Conservation (phyloP, 35 echinoderm and acorn worm species). For the Hemicentrotus pulcherrimus region DNA sequence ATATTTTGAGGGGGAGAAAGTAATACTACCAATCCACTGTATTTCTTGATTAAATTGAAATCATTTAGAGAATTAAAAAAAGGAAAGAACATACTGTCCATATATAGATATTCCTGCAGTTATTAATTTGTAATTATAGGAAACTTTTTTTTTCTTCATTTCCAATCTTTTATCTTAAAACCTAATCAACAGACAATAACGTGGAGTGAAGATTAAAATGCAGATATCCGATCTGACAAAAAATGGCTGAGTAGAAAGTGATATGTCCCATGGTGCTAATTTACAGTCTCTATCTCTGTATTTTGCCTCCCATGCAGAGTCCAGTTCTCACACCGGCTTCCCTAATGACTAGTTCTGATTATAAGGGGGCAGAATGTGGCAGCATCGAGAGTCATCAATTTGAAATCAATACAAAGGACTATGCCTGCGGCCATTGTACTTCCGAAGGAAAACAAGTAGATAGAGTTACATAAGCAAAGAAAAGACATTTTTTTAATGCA, state of each 20-base stretch:
- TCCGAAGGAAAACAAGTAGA: slow-evolving; percentile 19
- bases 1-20: too few relatives aligned
- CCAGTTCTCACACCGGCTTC: not conserved
- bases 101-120: too few relatives aligned
- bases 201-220: not conserved
- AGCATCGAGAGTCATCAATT: not conserved
- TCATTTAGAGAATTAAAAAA: too few relatives aligned
- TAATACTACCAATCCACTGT: too few relatives aligned
- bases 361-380: not conserved
- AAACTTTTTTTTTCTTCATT: too few relatives aligned
- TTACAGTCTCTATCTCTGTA: not conserved
- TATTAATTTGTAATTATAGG: too few relatives aligned
- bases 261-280: not conserved
- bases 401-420: not conserved
- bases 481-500: not conserved
- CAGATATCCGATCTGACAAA: not conserved
- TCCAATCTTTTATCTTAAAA: too few relatives aligned
- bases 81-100: too few relatives aligned
- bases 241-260: not conserved
- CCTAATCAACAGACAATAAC: too few relatives aligned
- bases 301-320: not conserved
- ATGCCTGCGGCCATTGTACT: not conserved
- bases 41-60: too few relatives aligned
- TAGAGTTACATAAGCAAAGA: not conserved
- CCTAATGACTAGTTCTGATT: not conserved